phyloP scores from a whole-genome alignment of 1,140 invertebrate species.

The Dendroctonus valens region DNA sequence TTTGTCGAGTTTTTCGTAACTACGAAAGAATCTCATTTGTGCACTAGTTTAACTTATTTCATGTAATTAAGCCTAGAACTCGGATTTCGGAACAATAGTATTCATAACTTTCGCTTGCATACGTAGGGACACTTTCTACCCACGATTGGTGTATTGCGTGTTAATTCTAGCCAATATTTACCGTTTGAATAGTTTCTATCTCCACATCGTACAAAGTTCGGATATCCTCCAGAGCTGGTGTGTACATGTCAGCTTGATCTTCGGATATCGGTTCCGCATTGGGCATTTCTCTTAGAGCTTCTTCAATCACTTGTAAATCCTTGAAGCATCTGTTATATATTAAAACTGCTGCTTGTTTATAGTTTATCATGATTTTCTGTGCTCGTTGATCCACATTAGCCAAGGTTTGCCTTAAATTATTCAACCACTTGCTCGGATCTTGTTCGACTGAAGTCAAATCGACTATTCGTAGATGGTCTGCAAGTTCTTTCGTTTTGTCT shows the following conservation, averaged over 20 bases:
- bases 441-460: neutral
- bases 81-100: too few relatives aligned
- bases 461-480: neutral
- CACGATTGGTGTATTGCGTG: too few relatives aligned
- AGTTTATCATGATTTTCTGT: constrained; percentile 32
- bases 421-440: constrained; percentile 10
- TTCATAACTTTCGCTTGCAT: too few relatives aligned
- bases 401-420: neutral
- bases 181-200: constrained; percentile 18
- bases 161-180: neutral
- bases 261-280: constrained; percentile 13
- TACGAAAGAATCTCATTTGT: too few relatives aligned
- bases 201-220: constrained; percentile 13
- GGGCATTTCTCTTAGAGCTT: constrained; percentile 25
- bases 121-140: too few relatives aligned
- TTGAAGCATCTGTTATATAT: constrained; percentile 36
- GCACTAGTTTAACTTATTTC: too few relatives aligned
- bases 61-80: too few relatives aligned
- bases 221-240: constrained; percentile 29
- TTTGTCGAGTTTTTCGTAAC: too few relatives aligned
- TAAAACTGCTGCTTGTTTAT: constrained; percentile 31
- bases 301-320: constrained; percentile 29
- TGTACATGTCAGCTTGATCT: constrained; percentile 28
- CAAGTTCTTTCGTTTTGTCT: neutral
- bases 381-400: constrained; percentile 14